These are phyloP conservation scores for Cossypha dichroa DNA, from an alignment of 2,797 vertebrate genomes.

Conservation along the genomic window DNA sequence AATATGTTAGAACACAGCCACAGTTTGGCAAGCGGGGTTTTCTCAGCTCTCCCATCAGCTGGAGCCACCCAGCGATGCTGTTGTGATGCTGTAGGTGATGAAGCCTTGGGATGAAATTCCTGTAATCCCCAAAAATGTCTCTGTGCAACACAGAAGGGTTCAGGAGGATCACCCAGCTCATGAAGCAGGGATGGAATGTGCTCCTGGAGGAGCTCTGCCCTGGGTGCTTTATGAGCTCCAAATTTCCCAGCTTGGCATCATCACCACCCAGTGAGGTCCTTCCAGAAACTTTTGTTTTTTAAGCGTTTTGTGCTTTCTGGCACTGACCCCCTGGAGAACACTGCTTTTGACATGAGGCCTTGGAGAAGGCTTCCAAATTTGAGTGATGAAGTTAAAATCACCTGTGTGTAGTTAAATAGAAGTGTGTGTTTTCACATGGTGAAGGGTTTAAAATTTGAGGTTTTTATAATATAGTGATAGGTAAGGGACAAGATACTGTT, in stretches of 20 bases:
- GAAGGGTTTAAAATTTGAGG: too few species aligned
- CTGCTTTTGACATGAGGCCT: too few species aligned
- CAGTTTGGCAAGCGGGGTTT: rapidly evolving
- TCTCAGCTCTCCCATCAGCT: neutral
- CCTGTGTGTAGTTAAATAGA: too few species aligned
- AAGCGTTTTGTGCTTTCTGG: too few species aligned
- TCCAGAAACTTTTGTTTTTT: too few species aligned
- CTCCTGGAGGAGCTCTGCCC: neutral
- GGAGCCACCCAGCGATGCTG: neutral
- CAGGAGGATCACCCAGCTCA: rapidly evolving
- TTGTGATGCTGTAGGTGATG: neutral
- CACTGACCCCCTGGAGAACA: too few species aligned
- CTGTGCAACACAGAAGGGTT: rapidly evolving
- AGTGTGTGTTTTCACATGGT: too few species aligned
- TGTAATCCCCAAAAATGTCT: neutral
- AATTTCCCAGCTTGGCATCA: neutral
- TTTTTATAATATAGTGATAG: too few species aligned
- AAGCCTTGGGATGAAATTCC: rapidly evolving
- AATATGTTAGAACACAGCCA: too few species aligned
- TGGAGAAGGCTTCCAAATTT: too few species aligned
- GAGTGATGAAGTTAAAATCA: too few species aligned
- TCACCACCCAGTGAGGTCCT: neutral
- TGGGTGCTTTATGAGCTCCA: neutral
- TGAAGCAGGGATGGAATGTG: neutral
- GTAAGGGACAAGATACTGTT: too few species aligned